phyloP scores from a whole-genome alignment of 1,140 invertebrate genomes.

The Drosophila persimilis region DNA sequence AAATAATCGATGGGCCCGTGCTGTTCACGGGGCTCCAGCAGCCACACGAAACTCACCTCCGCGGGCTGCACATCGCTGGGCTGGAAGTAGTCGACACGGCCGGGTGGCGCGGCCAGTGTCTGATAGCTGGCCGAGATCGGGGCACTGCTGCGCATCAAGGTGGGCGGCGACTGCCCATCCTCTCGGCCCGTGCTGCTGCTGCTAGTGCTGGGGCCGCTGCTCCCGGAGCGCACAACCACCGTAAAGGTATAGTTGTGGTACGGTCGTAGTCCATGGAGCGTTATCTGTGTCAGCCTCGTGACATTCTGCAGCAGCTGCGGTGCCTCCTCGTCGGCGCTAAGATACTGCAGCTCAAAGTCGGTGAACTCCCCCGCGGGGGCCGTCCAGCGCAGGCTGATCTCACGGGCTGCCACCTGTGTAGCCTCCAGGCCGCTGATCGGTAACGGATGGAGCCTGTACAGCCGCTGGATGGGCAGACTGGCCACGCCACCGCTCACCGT shows the following conservation, averaged over 20 bases:
- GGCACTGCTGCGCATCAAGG: slow-evolving; percentile 88
- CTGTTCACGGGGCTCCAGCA: slow-evolving; percentile 88
- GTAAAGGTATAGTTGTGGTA: slow-evolving; percentile 96
- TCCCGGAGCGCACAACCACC: slow-evolving; percentile 86
- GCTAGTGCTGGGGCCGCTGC: slow-evolving; percentile 91
- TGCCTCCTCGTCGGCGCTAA: slow-evolving; percentile 86
- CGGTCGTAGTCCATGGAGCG: slow-evolving; percentile 89
- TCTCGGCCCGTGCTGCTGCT: slow-evolving; percentile 85
- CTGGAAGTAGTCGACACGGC: slow-evolving; percentile 89
- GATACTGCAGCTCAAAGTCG: slow-evolving; percentile 94
- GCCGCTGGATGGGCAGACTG: slow-evolving; percentile 91
- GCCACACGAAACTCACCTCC: slow-evolving; percentile 92
- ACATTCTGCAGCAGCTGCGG: slow-evolving; percentile 87
- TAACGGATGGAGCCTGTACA: slow-evolving; percentile 93
- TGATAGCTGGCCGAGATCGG: slow-evolving; percentile 91
- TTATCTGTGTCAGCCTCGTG: slow-evolving; percentile 88
- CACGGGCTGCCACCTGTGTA: slow-evolving; percentile 89
- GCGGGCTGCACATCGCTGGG: slow-evolving; percentile 91
- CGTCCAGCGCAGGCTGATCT: slow-evolving; percentile 91
- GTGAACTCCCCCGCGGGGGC: slow-evolving; percentile 92
- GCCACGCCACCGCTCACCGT: slow-evolving; percentile 92
- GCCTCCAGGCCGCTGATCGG: slow-evolving; percentile 91
- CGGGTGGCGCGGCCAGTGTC: slow-evolving; percentile 92
- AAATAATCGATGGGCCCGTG: slow-evolving; percentile 93
- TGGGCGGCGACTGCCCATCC: slow-evolving; percentile 42